Conservation (phyloP, 2,113 vertebrate species). For the Columba janthina region DNA sequence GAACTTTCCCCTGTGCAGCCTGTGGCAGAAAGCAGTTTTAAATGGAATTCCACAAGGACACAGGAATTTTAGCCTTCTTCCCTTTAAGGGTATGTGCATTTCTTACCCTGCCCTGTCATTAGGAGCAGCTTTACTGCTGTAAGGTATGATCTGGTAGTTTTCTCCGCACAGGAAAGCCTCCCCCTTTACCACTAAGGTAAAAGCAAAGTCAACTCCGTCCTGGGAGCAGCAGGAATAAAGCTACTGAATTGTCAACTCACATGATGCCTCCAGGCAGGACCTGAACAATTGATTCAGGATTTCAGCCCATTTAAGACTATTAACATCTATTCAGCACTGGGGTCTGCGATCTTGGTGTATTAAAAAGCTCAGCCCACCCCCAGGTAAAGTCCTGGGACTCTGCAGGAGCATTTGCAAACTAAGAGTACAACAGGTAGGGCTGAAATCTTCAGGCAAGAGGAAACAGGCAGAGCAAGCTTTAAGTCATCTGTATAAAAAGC, state of each 20-base stretch:
- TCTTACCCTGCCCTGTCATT: fast-evolving
- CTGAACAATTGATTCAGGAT: not conserved
- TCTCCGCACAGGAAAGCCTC: not conserved
- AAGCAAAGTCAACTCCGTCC: not conserved
- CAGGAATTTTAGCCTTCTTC: not conserved
- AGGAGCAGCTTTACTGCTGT: not conserved
- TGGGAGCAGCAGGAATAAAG: not conserved
- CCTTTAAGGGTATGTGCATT: fast-evolving
- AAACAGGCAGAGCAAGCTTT: not conserved
- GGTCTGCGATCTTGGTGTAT: fast-evolving
- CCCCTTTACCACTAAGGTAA: not conserved
- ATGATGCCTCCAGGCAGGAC: not conserved
- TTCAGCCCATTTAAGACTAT: not conserved
- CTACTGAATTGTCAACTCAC: not conserved
- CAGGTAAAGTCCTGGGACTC: not conserved
- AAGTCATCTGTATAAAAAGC: not conserved
- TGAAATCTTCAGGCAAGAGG: not conserved
- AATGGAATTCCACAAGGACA: not conserved
- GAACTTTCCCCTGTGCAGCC: fast-evolving
- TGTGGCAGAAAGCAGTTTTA: not conserved
- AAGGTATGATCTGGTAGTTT: fast-evolving
- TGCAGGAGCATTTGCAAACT: not conserved
- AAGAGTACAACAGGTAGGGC: not conserved
- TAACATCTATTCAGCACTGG: not conserved
- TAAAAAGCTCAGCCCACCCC: not conserved